A percentile compares a stretch with the other conserved stretches of the same genome.
phyloP scores from a whole-genome alignment of 2,797 vertebrate genomes.

The Helarctos malayanus region DNA sequence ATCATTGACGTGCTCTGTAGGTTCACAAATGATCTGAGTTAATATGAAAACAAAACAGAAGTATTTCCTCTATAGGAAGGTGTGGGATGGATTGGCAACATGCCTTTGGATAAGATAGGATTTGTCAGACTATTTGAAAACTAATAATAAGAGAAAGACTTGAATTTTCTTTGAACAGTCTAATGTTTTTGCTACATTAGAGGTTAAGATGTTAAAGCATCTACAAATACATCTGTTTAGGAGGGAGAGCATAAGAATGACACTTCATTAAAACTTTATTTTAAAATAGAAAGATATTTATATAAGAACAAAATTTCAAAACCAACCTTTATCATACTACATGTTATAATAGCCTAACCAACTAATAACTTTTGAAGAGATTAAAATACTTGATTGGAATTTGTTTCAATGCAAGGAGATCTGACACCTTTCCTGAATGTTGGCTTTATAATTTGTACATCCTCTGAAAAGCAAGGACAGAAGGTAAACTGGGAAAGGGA shows the following conservation, averaged over 20 bases:
- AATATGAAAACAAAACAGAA: conserved; percentile 63
- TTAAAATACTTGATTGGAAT: neutral
- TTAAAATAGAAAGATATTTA: neutral
- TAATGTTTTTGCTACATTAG: neutral
- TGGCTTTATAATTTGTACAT: neutral
- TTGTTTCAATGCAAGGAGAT: neutral
- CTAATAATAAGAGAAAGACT: neutral
- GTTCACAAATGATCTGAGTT: conserved; percentile 33
- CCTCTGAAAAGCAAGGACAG: neutral
- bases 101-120: neutral
- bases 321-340: neutral
- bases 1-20: conserved; percentile 28
- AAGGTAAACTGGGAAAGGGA: neutral
- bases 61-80: conserved; percentile 35
- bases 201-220: neutral
- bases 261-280: neutral
- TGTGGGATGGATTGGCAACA: neutral
- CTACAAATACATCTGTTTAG: neutral
- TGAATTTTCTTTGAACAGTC: neutral
- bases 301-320: conserved; percentile 25
- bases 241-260: neutral
- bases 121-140: neutral
- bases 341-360: neutral
- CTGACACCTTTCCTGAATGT: neutral
- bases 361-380: neutral